These are phyloP conservation scores for Myotis lucifugus DNA, from an alignment of 2,113 vertebrate genomes.

Conservation along the genomic window DNA sequence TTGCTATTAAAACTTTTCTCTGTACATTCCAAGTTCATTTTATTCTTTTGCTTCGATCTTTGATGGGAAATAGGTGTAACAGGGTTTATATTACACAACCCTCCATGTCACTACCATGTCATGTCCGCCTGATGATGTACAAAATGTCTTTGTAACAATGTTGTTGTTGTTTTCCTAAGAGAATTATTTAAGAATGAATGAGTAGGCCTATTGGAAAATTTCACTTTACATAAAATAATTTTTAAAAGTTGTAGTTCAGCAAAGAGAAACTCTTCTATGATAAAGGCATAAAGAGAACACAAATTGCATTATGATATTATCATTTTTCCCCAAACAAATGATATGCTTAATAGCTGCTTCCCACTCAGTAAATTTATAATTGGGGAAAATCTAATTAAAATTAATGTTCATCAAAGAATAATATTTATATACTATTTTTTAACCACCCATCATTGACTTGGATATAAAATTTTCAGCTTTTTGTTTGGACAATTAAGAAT, in stretches of 20 bases:
- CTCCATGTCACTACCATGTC: neutral
- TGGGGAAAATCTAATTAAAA: neutral
- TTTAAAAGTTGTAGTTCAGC: neutral
- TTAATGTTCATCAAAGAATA: neutral
- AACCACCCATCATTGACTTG: neutral
- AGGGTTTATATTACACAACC: neutral
- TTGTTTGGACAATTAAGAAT: constrained; percentile 13
- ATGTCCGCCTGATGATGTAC: neutral
- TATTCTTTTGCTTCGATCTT: neutral
- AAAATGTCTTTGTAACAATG: neutral
- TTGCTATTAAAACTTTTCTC: neutral
- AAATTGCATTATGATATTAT: neutral
- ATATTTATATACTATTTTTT: neutral
- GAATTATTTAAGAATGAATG: neutral
- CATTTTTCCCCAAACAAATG: neutral
- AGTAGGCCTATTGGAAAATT: neutral
- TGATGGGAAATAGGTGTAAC: neutral
- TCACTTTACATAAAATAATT: neutral
- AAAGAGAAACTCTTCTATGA: neutral
- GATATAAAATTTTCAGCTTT: constrained; percentile 8
- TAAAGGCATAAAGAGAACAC: neutral
- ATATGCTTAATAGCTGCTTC: neutral
- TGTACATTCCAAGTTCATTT: neutral
- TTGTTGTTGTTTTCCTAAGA: neutral
- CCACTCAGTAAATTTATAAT: neutral